phyloP scores from a whole-genome alignment of 2,888 invertebrate species.

The Stegana nigrithorax region DNA sequence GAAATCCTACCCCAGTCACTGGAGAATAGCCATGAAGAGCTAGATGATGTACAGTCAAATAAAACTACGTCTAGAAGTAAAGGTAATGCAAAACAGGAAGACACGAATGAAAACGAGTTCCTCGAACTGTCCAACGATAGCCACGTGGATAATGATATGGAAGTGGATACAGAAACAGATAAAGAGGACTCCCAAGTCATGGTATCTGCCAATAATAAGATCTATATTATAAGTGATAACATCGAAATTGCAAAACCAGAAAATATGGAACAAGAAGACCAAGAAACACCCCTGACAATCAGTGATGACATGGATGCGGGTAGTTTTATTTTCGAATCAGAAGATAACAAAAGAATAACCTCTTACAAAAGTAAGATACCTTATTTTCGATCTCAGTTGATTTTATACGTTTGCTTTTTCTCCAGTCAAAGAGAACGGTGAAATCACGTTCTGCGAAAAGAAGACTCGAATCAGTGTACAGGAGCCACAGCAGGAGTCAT shows the following conservation, averaged over 20 bases:
- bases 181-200: too few species aligned
- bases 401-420: not conserved
- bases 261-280: conserved; percentile 5
- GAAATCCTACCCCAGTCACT: too few species aligned
- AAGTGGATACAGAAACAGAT: too few species aligned
- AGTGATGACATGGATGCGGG: not conserved
- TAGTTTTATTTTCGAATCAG: conserved; percentile 33
- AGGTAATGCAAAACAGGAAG: too few species aligned
- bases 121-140: too few species aligned
- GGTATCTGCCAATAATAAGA: conserved; percentile 33
- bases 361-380: conserved; percentile 47
- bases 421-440: conserved; percentile 59
- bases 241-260: not conserved
- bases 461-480: conserved; percentile 24
- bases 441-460: conserved; percentile 56
- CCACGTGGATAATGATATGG: too few species aligned
- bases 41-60: not conserved
- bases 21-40: not conserved
- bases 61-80: too few species aligned
- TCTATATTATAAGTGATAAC: conserved; percentile 44
- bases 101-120: not conserved
- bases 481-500: conserved; percentile 37
- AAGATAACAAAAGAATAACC: conserved; percentile 34
- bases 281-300: not conserved
- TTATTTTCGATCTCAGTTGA: not conserved